Conservation (phyloP, 2,113 vertebrate species). For the Daubentonia madagascariensis region DNA sequence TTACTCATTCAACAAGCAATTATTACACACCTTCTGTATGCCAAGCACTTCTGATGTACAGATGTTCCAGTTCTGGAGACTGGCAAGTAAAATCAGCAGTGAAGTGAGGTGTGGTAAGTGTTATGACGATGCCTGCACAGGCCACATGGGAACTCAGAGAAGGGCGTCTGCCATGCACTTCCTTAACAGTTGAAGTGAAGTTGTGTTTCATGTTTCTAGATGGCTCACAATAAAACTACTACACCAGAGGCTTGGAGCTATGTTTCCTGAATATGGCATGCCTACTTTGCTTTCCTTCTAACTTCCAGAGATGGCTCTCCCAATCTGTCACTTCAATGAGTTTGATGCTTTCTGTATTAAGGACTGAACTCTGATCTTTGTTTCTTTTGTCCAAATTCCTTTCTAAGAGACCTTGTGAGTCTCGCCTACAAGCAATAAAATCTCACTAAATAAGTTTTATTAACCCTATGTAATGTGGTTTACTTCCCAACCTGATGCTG, state of each 20-base stretch:
- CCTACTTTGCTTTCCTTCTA: not conserved
- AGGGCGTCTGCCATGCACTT: not conserved
- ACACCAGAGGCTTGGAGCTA: not conserved
- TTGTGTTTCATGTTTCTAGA: not conserved
- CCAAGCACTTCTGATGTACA: not conserved
- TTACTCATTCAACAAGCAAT: not conserved
- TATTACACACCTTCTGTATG: not conserved
- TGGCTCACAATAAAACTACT: not conserved
- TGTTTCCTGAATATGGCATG: not conserved
- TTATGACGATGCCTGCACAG: not conserved
- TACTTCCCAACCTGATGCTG: no score
- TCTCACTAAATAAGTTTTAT: no score
- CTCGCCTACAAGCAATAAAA: no score
- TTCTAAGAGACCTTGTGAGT: no score
- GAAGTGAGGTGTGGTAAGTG: no score
- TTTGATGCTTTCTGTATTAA: not conserved
- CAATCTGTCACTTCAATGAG: no score
- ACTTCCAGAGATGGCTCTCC: not conserved
- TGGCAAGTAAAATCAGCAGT: not conserved
- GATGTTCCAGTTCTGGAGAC: not conserved
- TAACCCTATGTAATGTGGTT: no score
- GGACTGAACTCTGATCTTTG: no score
- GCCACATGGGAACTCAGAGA: not conserved
- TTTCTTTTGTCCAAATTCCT: no score
- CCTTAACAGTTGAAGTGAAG: not conserved